These are phyloP conservation scores for Lymantria monacha DNA, from an alignment of 2,888 invertebrate genomes.

Conservation along the genomic window DNA sequence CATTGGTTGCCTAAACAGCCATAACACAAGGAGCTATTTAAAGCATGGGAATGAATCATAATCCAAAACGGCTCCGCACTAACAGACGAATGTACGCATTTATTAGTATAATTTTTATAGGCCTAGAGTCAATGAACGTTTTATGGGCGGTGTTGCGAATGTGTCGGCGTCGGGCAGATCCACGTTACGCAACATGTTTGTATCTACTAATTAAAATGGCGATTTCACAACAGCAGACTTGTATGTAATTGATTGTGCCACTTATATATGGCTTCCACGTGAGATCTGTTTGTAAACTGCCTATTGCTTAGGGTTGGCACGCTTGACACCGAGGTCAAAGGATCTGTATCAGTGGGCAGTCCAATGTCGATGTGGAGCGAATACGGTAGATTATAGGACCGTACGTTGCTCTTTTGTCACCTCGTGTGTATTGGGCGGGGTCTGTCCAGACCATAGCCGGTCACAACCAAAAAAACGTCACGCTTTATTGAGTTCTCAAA, in stretches of 20 bases:
- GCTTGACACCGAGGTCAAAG: no score
- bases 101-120: conserved; percentile 31
- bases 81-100: conserved; percentile 13
- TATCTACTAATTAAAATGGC: conserved; percentile 39
- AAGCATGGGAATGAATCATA: not conserved
- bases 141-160: conserved; percentile 31
- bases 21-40: not conserved
- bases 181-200: conserved; percentile 24
- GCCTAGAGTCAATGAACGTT: conserved; percentile 31
- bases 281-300: conserved; percentile 41
- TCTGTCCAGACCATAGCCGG: no score
- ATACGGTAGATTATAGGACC: no score
- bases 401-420: no score
- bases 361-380: no score
- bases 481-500: no score
- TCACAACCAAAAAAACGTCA: no score
- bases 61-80: conserved; percentile 10
- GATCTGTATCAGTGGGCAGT: no score
- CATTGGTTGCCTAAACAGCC: no score
- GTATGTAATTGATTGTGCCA: conserved; percentile 46
- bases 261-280: conserved; percentile 38
- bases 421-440: no score
- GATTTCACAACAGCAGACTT: conserved; percentile 41
- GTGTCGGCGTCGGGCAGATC: conserved; percentile 1
- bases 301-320: conserved; percentile 24